A percentile compares a stretch with the other conserved stretches of the same genome.
phyloP scores from a whole-genome alignment of 2,113 vertebrate genomes.

The Dipodomys spectabilis region DNA sequence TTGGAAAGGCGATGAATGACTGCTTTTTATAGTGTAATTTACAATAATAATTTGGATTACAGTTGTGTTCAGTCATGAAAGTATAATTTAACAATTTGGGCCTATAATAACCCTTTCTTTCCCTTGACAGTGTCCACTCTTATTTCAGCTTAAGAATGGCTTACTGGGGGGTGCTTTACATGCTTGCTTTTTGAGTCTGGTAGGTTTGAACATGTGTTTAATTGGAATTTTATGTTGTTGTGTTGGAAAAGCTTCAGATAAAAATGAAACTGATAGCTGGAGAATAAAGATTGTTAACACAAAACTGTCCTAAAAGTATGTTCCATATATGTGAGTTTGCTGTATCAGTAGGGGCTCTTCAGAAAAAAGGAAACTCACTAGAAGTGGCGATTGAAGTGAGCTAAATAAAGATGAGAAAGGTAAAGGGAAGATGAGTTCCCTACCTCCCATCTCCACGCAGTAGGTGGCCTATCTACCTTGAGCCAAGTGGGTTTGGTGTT shows the following conservation, averaged over 20 bases:
- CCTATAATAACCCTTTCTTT: slow-evolving; percentile 58
- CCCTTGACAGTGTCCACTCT: slow-evolving; percentile 65
- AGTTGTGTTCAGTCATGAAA: slow-evolving; percentile 79
- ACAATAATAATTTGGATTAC: slow-evolving; percentile 81
- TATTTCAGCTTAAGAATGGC: slow-evolving; percentile 59
- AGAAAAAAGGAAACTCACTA: not conserved
- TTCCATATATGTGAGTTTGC: not conserved
- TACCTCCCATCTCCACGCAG: not conserved
- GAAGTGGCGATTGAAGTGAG: not conserved
- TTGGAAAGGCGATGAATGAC: slow-evolving; percentile 74
- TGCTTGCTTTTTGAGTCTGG: slow-evolving; percentile 56
- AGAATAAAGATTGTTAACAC: slow-evolving; percentile 14
- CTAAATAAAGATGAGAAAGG: not conserved
- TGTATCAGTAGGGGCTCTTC: not conserved
- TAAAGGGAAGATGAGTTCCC: not conserved
- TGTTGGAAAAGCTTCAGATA: slow-evolving; percentile 64
- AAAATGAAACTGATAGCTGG: slow-evolving; percentile 53
- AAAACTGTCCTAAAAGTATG: not conserved
- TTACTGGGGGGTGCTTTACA: slow-evolving; percentile 64
- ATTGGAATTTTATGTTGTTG: slow-evolving; percentile 73
- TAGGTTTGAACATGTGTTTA: slow-evolving; percentile 66
- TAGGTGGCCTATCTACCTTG: not conserved
- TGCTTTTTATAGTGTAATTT: slow-evolving; percentile 81
- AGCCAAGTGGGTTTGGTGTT: not conserved
- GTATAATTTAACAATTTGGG: slow-evolving; percentile 77